phyloP scores from a whole-genome alignment of 53 echinoderm and acorn worm species.

The Arbacia lixula region DNA sequence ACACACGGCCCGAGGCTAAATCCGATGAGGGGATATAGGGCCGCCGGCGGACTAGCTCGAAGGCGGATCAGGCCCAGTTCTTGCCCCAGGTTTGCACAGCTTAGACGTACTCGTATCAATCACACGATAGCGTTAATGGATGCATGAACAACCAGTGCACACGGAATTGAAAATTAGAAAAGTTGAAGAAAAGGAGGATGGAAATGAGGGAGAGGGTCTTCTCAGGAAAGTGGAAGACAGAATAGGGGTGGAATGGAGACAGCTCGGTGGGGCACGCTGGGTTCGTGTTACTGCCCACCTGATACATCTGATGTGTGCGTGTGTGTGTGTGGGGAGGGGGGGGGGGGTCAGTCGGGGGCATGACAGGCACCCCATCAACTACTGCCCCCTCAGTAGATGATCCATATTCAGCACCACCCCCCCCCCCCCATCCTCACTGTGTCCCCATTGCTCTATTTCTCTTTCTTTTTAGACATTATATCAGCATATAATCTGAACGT shows the following conservation, averaged over 20 bases:
- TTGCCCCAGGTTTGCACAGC: conserved; percentile 48
- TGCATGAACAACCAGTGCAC: conserved; percentile 37
- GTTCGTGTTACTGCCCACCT: conserved; percentile 13
- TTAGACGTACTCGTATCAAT: conserved; percentile 51
- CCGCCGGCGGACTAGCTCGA: conserved; percentile 51
- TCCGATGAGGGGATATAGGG: conserved; percentile 58
- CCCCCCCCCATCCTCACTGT: neutral
- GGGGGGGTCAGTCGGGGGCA: neutral
- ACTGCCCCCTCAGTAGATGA: neutral
- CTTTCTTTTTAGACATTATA: too few species aligned
- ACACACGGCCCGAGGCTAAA: conserved; percentile 53
- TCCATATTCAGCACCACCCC: neutral
- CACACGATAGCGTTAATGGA: conserved; percentile 50
- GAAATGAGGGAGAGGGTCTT: neutral
- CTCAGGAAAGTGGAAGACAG: neutral
- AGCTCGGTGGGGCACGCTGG: neutral
- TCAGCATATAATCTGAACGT: too few species aligned
- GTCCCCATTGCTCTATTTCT: neutral
- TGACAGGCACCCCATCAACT: neutral
- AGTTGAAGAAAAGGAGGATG: neutral
- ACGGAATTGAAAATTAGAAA: conserved; percentile 40
- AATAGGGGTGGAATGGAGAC: neutral
- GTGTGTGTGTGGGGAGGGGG: neutral
- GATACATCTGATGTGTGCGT: conserved; percentile 20
- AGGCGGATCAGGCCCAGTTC: conserved; percentile 40